phyloP scores from a whole-genome alignment of 2,888 invertebrate genomes.

The Emmelina monodactyla region DNA sequence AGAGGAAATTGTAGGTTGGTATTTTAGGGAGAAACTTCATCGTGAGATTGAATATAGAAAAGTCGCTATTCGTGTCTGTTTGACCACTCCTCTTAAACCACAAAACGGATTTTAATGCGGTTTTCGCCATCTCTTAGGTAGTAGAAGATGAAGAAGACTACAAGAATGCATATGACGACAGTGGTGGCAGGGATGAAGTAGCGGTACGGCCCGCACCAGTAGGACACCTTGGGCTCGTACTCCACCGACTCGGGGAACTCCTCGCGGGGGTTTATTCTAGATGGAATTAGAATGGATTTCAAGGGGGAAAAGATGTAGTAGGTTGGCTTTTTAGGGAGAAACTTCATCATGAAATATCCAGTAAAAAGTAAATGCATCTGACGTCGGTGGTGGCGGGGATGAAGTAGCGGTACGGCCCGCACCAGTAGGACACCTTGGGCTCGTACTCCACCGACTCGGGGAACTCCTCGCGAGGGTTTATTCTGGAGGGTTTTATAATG shows the following conservation, averaged over 20 bases:
- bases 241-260: constrained; percentile 58
- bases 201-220: constrained; percentile 54
- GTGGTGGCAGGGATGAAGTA: constrained; percentile 59
- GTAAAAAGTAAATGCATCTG: constrained; percentile 52
- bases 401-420: constrained; percentile 56
- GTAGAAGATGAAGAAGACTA: constrained; percentile 56
- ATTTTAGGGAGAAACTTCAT: too few species aligned
- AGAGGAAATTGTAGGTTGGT: too few species aligned
- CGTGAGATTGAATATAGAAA: too few species aligned
- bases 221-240: constrained; percentile 55
- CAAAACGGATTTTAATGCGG: too few species aligned
- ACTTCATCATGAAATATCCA: too few species aligned
- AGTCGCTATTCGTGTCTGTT: too few species aligned
- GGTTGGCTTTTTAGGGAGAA: too few species aligned
- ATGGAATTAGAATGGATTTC: too few species aligned
- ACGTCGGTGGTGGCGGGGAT: constrained; percentile 56
- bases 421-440: constrained; percentile 55
- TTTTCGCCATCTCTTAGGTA: too few species aligned
- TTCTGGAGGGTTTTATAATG: too few species aligned
- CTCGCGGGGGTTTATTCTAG: constrained; percentile 55
- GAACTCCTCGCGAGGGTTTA: constrained; percentile 55
- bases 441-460: constrained; percentile 58
- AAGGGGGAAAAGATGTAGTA: too few species aligned
- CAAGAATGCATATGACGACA: constrained; percentile 52
- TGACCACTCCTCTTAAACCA: too few species aligned